Percentiles rank a stretch among this genome's conserved stretches.
Conservation (phyloP, 1,140 invertebrate genomes). For the Chrysoperla carnea region DNA sequence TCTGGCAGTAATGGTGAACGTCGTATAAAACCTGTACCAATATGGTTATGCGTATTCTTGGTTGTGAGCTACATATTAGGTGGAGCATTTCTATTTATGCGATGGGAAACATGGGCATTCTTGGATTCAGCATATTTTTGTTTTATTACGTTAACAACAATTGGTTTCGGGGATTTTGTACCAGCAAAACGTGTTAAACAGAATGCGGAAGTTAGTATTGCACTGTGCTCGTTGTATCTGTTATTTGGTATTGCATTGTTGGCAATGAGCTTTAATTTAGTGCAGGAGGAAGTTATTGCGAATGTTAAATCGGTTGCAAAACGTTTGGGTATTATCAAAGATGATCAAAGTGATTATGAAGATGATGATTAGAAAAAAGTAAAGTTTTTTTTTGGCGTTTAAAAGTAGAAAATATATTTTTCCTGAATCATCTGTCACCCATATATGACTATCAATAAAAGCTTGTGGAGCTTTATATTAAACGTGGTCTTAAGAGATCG, state of each 20-base stretch:
- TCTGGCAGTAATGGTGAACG: slow-evolving; percentile 21
- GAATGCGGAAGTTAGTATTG: slow-evolving; percentile 61
- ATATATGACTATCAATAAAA: no score
- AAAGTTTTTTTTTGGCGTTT: no score
- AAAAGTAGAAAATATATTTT: no score
- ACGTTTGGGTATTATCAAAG: slow-evolving; percentile 69
- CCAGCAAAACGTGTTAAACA: slow-evolving; percentile 60
- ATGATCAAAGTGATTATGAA: slow-evolving; percentile 36
- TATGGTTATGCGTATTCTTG: slow-evolving; percentile 78
- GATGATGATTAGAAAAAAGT: slow-evolving; percentile 18
- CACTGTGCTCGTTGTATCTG: slow-evolving; percentile 81
- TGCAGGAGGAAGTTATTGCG: slow-evolving; percentile 80
- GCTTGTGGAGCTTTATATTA: no score
- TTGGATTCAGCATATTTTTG: slow-evolving; percentile 89
- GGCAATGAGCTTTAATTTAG: slow-evolving; percentile 97
- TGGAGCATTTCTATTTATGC: slow-evolving; percentile 68
- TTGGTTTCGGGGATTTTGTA: slow-evolving; percentile 89
- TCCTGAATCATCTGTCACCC: no score
- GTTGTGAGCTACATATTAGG: slow-evolving; percentile 79
- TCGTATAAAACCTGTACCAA: slow-evolving; percentile 54
- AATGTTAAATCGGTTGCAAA: slow-evolving; percentile 70
- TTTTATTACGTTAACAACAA: slow-evolving; percentile 89
- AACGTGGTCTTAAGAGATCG: no score
- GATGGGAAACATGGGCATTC: slow-evolving; percentile 78
- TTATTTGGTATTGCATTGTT: slow-evolving; percentile 92